Conservation (phyloP, 2,888 invertebrate genomes). For the Stegana nigrithorax region DNA sequence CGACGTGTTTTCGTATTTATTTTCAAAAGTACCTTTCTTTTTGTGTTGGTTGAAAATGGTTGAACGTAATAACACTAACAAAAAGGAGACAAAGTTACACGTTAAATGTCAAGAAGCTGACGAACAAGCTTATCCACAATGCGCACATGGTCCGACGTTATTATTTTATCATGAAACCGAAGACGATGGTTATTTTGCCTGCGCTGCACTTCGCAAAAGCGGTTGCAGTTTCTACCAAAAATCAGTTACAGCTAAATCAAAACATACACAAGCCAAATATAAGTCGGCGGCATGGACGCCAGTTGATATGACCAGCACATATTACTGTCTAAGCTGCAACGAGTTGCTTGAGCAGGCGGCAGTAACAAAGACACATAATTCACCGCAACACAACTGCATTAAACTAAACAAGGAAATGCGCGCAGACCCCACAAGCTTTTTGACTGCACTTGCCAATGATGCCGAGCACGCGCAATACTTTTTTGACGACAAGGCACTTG, state of each 20-base stretch:
- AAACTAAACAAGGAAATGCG: conserved; percentile 73
- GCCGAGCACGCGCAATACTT: conserved; percentile 90
- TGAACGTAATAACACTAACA: too few species aligned
- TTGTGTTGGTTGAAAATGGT: too few species aligned
- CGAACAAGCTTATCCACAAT: conserved; percentile 75
- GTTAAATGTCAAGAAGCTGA: conserved; percentile 69
- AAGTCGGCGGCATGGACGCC: neutral
- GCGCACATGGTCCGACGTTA: conserved; percentile 82
- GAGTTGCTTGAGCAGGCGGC: conserved; percentile 70
- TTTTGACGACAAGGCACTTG: conserved; percentile 78
- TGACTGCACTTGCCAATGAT: conserved; percentile 78
- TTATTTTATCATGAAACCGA: conserved; percentile 72
- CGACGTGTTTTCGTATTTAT: too few species aligned
- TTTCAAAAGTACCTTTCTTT: too few species aligned
- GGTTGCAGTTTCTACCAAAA: conserved; percentile 80
- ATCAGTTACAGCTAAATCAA: too few species aligned
- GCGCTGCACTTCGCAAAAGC: conserved; percentile 85
- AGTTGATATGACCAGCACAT: neutral
- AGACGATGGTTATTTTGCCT: conserved; percentile 76
- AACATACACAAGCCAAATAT: neutral
- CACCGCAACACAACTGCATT: conserved; percentile 64
- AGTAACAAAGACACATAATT: too few species aligned
- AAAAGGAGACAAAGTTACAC: conserved; percentile 43
- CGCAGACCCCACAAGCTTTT: conserved; percentile 74
- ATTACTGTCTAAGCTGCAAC: conserved; percentile 77